A percentile compares a stretch with the other conserved stretches of the same genome.
These are phyloP conservation scores for Frankliniella fusca DNA, from an alignment of 2,888 invertebrate genomes.

Conservation along the genomic window DNA sequence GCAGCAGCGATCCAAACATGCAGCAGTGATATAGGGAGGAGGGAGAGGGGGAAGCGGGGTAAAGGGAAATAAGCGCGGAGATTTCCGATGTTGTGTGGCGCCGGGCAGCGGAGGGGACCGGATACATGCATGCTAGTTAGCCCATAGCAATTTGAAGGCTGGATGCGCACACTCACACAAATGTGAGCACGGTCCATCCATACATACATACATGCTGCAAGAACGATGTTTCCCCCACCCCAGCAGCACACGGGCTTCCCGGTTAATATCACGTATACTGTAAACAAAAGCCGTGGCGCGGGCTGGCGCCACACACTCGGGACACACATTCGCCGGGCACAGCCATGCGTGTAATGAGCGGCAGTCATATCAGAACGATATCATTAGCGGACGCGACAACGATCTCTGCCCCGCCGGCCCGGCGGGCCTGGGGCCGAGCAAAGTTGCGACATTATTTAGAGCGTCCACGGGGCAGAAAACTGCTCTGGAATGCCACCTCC, in stretches of 20 bases:
- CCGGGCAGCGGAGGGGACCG: not conserved
- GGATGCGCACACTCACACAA: conserved; percentile 4
- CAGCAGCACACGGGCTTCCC: not conserved
- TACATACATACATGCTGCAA: not conserved
- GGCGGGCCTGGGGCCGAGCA: too few relatives aligned
- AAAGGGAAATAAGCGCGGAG: not conserved
- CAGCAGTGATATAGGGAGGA: not conserved
- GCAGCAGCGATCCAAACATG: not conserved
- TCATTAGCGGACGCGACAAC: not conserved
- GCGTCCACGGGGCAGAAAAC: not conserved
- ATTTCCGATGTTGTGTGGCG: not conserved
- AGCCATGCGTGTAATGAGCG: not conserved
- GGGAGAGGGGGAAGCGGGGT: too few relatives aligned
- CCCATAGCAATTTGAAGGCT: conserved; percentile 14
- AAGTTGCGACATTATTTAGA: not conserved
- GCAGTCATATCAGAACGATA: not conserved
- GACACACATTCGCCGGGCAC: not conserved
- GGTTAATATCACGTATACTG: not conserved
- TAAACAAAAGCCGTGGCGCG: not conserved
- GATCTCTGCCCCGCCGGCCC: not conserved
- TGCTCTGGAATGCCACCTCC: not conserved
- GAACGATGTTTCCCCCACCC: not conserved
- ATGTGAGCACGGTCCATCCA: not conserved
- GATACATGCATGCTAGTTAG: conserved; percentile 9
- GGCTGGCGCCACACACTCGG: too few relatives aligned